Percentiles rank a stretch among this genome's conserved stretches.
These are phyloP conservation scores for Bambusicola thoracicus DNA, from an alignment of 2,113 vertebrate genomes.

Conservation along the genomic window DNA sequence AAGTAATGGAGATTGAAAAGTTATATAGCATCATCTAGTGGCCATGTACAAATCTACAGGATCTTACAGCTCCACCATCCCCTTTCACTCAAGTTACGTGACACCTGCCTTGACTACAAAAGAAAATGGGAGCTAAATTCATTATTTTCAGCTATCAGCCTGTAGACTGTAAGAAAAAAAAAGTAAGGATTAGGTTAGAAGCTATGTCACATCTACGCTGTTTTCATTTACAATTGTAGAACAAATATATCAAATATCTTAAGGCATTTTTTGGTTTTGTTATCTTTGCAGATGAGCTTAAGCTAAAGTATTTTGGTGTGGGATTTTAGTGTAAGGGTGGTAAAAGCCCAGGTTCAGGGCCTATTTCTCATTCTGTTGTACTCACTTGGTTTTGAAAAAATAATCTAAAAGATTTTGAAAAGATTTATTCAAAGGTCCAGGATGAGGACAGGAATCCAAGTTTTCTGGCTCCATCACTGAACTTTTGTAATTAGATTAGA, in stretches of 20 bases:
- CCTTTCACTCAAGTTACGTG: neutral
- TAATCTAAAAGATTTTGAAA: neutral
- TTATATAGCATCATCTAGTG: conserved; percentile 55
- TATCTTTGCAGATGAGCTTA: neutral
- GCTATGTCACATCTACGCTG: neutral
- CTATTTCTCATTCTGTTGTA: neutral
- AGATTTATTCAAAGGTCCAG: neutral
- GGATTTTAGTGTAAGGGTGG: neutral
- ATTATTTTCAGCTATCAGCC: neutral
- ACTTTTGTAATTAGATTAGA: neutral
- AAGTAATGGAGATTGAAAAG: neutral
- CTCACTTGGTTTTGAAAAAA: neutral
- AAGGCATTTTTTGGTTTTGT: neutral
- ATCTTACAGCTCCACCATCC: neutral
- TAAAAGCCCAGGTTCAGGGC: neutral
- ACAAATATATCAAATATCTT: neutral
- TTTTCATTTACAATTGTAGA: neutral
- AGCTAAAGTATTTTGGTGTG: neutral
- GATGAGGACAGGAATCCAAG: neutral
- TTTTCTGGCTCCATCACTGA: neutral
- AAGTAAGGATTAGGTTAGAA: neutral
- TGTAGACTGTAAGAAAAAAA: neutral
- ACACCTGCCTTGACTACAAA: neutral
- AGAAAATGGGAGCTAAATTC: neutral
- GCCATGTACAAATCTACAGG: neutral